Evolutionary conservation across 2,888 invertebrate species (phyloP), one percentile per base, ranked within the genome.

Genomic region (Dryobotodes eremita): DNA sequence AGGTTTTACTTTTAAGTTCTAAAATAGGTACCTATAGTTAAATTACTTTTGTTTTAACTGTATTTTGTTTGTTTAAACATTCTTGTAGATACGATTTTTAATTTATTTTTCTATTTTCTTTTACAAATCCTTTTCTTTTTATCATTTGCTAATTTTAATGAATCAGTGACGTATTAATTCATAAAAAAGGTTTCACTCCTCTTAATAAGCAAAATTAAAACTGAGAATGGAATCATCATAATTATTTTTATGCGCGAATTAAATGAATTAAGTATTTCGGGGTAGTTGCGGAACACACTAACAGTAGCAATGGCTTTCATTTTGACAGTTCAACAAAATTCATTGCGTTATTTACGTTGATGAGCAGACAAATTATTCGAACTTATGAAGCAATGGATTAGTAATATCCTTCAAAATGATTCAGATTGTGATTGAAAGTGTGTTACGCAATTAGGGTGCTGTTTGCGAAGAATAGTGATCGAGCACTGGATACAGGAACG

Each of bases 1-100:
- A 59, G 48, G 72, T 79, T 61, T 76, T 74, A 79, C 76, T 82
- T 78, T 26, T 17, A 61, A 72, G 62, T 70, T 77, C 61, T 71
- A 50, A 68, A 48, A 66, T 70, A 23, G 11, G 7, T 26, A 42
- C 50, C 13, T 31, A 23, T 31, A 36, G 31, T 69, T 57, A 8
- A 48, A 26, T 42, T 50, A 66, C 50, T 31, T 75, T 50, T 46
- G 48, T 83, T 66, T 46, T 13, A 36, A 57, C 48, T 55, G 20
- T 59, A 13, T 62, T 66, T 62, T n/a, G 7, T 48, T n/a, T 61
- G 5, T n/a, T n/a, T 61, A 36, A n/a, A 62, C 36, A 62, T n/a
- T 17, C 20, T 62, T 64, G 7, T 7, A 70, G 10, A 6, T 46
- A 7, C 17, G 17, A 1, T n/a, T n/a, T 66, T 70, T 64, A n/a